Base-by-base conservation (phyloP, 1,140 invertebrate genomes). In the Eumaeus atala region DNA sequence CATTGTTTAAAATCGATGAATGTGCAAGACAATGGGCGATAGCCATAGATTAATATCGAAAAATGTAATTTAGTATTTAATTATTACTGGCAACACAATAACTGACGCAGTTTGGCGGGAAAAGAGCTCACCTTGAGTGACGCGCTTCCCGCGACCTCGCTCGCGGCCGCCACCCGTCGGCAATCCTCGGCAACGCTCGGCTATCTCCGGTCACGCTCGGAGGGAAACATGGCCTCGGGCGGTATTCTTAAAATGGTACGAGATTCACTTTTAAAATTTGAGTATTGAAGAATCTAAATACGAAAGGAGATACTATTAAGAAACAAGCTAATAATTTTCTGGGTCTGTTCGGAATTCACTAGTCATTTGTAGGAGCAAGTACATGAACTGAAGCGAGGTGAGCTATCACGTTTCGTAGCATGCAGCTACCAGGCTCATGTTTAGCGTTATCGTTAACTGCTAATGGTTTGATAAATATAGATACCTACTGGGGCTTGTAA, bases 121-220 rank as follows among this genome's bases (percentile, higher is more conserved):
- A 83, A 79, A 74, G 70, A 78, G 63, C 56, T 77, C 65, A 72
- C 80, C 80, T 84, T 81, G 80, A 60, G 59, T 77, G 72, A 75
- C 74, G 73, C 65, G 72, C 68, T 82, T 80, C 77, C 79, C 77
- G 76, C 64, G 77, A 61, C 78, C 78, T 80, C 78, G 81, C 66
- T 69, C 55, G 74, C 74, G 77, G 75, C 75, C 78, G 77, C 70
- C 51, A 74, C 47, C 70, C 66, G 61, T 72, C 70, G 72, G 62
- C 50, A 16, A 21, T 12, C 56, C 37, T 71, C 72, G 72, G 55
- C 52, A 11, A 1, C 44, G 40, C 34, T 74, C 70, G 66, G 48
- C 11, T 28, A 34, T 28, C 53, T 51, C 66, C 72, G 71, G 54
- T 40, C 10, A 8, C 18, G 5, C 18, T 76, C 70, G 67, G 58